A percentile compares a stretch with the other conserved stretches of the same genome.
Conservation (phyloP, 2,797 vertebrate species). For the Melanotaenia nigrans region DNA sequence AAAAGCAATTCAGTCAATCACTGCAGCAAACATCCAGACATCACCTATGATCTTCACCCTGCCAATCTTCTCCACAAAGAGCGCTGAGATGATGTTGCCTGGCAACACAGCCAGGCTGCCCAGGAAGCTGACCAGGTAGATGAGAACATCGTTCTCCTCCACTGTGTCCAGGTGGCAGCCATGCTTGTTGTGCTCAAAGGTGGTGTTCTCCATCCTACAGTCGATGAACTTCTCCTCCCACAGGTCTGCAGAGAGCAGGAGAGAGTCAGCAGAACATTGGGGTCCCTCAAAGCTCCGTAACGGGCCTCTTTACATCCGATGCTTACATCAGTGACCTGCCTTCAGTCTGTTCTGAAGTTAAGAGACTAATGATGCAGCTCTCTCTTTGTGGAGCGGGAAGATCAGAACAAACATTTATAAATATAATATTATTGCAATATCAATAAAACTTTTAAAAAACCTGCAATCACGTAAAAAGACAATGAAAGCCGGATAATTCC, state of each 20-base stretch:
- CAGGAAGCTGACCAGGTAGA: slow-evolving; percentile 97
- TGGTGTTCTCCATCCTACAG: slow-evolving; percentile 88
- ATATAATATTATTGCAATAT: too few species aligned
- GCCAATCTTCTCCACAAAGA: slow-evolving; percentile 96
- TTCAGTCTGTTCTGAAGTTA: too few species aligned
- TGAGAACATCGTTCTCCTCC: slow-evolving; percentile 92
- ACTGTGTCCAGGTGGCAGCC: slow-evolving; percentile 90
- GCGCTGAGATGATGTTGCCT: slow-evolving; percentile 94
- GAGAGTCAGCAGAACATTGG: neutral
- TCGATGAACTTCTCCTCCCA: slow-evolving; percentile 90
- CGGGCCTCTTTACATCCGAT: neutral
- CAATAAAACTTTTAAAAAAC: too few species aligned
- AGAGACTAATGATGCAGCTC: too few species aligned
- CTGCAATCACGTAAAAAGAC: too few species aligned
- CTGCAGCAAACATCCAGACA: neutral
- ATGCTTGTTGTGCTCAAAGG: slow-evolving; percentile 85
- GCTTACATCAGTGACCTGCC: neutral
- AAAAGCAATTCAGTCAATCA: neutral
- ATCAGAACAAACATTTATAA: too few species aligned
- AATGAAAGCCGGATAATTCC: too few species aligned
- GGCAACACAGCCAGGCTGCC: slow-evolving; percentile 94
- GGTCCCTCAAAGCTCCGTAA: neutral
- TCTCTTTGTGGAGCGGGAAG: too few species aligned
- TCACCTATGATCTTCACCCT: slow-evolving; percentile 96
- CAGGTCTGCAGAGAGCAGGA: slow-evolving; percentile 83